Percentiles rank a stretch among this genome's conserved stretches.
Evolutionary conservation across 2,113 vertebrate species (phyloP).

Genomic region (Acrocephalus kingi): DNA sequence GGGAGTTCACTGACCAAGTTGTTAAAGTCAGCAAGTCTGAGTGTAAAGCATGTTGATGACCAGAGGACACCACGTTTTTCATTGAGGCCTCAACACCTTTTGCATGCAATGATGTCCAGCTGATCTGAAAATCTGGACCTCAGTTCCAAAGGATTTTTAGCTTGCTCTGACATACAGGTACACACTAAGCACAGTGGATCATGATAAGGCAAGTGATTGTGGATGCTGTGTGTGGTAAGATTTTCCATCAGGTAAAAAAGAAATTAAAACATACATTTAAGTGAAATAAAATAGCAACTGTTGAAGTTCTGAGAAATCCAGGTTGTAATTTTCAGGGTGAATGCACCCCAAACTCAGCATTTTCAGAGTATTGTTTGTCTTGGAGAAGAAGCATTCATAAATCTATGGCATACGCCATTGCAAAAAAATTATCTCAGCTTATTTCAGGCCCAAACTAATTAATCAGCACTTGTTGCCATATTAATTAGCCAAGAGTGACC

Average conservation of each 20-base stretch:
- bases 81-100: not conserved
- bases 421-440: slow-evolving; percentile 1
- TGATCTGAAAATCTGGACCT: not conserved
- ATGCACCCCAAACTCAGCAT: not conserved
- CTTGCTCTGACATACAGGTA: not conserved
- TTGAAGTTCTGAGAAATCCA: not conserved
- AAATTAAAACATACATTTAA: not conserved
- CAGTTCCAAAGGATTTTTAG: not conserved
- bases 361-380: slow-evolving; percentile 44
- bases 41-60: not conserved
- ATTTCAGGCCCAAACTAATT: slow-evolving; percentile 45
- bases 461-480: slow-evolving; percentile 57
- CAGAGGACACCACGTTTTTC: not conserved
- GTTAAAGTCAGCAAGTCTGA: not conserved
- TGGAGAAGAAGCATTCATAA: slow-evolving; percentile 17
- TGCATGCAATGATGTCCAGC: not conserved
- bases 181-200: not conserved
- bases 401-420: not conserved
- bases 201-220: not conserved
- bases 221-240: not conserved
- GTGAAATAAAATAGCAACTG: not conserved
- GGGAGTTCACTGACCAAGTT: not conserved
- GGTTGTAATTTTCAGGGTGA: slow-evolving; percentile 19
- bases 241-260: not conserved
- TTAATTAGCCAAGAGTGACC: slow-evolving; percentile 65